phyloP scores from a whole-genome alignment of 2,888 invertebrate genomes.

The Leptopterna dolabrata region DNA sequence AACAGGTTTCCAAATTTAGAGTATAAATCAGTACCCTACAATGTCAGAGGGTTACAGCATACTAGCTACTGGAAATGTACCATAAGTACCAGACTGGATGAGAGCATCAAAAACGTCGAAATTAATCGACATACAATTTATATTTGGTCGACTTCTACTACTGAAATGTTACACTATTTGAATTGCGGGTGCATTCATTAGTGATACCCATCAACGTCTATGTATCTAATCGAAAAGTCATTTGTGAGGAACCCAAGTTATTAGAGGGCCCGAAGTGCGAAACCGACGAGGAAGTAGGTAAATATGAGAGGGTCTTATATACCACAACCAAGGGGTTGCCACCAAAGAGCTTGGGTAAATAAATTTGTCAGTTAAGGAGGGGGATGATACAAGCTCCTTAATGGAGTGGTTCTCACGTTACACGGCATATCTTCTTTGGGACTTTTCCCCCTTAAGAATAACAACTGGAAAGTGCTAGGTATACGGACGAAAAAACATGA shows the following conservation, averaged over 20 bases:
- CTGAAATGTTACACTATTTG: too few relatives aligned
- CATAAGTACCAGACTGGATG: too few relatives aligned
- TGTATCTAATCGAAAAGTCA: neutral
- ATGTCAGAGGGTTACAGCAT: too few relatives aligned
- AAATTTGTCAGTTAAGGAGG: slow-evolving; percentile 40
- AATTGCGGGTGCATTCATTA: too few relatives aligned
- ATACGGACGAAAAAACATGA: neutral
- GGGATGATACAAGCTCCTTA: slow-evolving; percentile 27
- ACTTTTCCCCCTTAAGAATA: slow-evolving; percentile 3
- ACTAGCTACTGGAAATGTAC: too few relatives aligned
- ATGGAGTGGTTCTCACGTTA: slow-evolving; percentile 51
- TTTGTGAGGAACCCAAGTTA: neutral
- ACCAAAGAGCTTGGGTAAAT: slow-evolving; percentile 38
- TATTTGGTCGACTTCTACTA: too few relatives aligned
- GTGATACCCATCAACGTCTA: too few relatives aligned
- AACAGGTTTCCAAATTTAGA: too few relatives aligned
- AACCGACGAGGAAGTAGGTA: neutral
- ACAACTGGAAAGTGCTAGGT: neutral
- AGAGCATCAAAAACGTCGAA: too few relatives aligned
- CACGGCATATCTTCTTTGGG: slow-evolving; percentile 19
- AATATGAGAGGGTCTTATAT: slow-evolving; percentile 5
- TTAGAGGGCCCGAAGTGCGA: neutral
- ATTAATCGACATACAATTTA: too few relatives aligned
- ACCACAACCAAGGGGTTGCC: neutral
- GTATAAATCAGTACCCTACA: too few relatives aligned